Evolutionary conservation across 2,888 invertebrate species (phyloP), one percentile per base, ranked within the genome.

Genomic region (Volucella inflata): DNA sequence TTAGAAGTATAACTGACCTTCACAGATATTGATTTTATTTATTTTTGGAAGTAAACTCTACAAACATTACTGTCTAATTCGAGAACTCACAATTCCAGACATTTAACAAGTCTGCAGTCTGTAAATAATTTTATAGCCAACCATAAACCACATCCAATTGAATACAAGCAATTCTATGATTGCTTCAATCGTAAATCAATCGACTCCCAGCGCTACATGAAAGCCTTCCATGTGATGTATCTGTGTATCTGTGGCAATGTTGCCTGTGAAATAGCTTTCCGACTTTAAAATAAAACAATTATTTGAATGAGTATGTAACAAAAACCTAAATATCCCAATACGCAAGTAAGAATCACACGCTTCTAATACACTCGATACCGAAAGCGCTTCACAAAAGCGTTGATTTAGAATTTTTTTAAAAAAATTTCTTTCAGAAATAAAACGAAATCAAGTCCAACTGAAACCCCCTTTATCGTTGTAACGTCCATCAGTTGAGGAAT

Each of bases 401-500:
- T 30, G 30, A 30, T 30, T 30, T 6, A 30, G 6, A 30, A 30
- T 30, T 30, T 30, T 30, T 4, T 30, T 0, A 57, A 36, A 42
- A 17, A 38, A 17, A 2, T 59, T 4, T 53, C 10, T 53, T 53
- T 12, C 53, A 53, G 11, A 12, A 9, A 9, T 36, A 6, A 55
- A 59, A 38, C 16, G 17, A 30, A 30, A 30, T 40, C 53, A 44
- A 10, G 44, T 30, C 11, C 9, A 14, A 51, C 11, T 30, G 30
- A 30, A 6, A 30, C 0, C 30, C 30, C 30, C 30, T 30, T 30
- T 0, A 4, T 30, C 30, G 30, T 30, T 30, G 36, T 50, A 11
- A 42, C 50, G 51, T 14, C 72, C 17, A 60, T 80, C 60, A 53
- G 46, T 67, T 60, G 6, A 59, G 36, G 67, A 74, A 74, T 60